These are phyloP conservation scores for Xyliphius kryptos DNA, from an alignment of 2,113 vertebrate species.

Conservation along the genomic window DNA sequence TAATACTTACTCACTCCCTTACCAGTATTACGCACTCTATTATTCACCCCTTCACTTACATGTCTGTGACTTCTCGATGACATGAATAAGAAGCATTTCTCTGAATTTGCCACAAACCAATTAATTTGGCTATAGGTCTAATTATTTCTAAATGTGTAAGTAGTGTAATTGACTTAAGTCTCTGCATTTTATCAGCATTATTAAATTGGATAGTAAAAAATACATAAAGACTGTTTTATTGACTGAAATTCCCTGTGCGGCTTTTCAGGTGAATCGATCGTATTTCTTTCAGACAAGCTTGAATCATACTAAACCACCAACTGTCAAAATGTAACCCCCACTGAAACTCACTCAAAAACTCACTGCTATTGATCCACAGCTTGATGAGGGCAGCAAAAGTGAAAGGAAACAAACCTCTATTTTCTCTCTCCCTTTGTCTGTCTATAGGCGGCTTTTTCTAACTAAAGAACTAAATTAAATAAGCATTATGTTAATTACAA, in stretches of 20 bases:
- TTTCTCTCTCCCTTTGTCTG: slow-evolving; percentile 13
- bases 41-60: too few species aligned
- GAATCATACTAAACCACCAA: slow-evolving; percentile 47
- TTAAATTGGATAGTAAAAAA: slow-evolving; percentile 43
- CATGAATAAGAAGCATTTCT: not conserved
- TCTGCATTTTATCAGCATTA: slow-evolving; percentile 35
- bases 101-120: slow-evolving; percentile 1
- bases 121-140: slow-evolving; percentile 10
- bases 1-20: too few species aligned
- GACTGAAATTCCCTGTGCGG: slow-evolving; percentile 39
- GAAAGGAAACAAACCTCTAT: slow-evolving; percentile 33
- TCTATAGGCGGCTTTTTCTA: too few species aligned
- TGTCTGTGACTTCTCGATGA: too few species aligned
- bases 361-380: slow-evolving; percentile 38
- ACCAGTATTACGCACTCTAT: too few species aligned
- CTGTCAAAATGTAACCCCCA: slow-evolving; percentile 43
- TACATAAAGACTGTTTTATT: slow-evolving; percentile 40
- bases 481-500: too few species aligned
- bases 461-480: too few species aligned
- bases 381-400: slow-evolving; percentile 32
- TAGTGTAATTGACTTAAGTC: slow-evolving; percentile 41
- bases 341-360: slow-evolving; percentile 44
- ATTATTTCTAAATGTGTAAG: slow-evolving; percentile 31
- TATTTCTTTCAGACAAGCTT: slow-evolving; percentile 41
- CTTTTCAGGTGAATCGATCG: slow-evolving; percentile 47